Base-by-base conservation (phyloP, 2,797 vertebrate species). In the Dipus sagitta region DNA sequence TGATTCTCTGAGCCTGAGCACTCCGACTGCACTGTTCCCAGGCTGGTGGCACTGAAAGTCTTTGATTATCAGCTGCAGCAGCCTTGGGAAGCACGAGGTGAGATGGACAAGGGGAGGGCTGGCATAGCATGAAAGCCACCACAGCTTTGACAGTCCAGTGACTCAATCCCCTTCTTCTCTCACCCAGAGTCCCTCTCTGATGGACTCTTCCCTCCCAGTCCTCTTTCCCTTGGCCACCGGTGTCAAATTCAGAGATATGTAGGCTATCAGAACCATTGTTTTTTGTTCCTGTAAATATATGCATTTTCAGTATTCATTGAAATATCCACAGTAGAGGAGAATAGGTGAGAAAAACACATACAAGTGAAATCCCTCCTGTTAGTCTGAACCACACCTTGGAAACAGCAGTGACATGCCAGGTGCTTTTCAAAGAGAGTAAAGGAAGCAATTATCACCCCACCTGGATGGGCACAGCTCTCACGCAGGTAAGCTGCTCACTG, bases 361-460 rank as follows among this genome's bases (percentile, higher is more conserved):
- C 24, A 79, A 11, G 64, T 68, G 60, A 24, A 83, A 76, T 68
- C 71, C 86, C 65, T 91, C 82, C 93, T 74, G 70, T 42, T 5
- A 78, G 80, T 76, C 85, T 78, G 71, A 81, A 70, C 12, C 52
- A 80, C 76, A 81, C 78, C 87, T 94, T 3, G 94, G 83, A 88
- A 83, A 88, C 62, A 83, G 80, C 65, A 64, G 80, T 32, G 71
- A 90, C 64, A 38, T 81, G 90, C 70, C 91, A 95, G 83, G 91
- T 92, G 78, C 85, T 68, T 65, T 93, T 60, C 58, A 32, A 92
- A 84, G 58, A 85, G 60, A 54, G 90, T 64, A 86, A n/a, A 82
- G 75, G 71, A 91, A 95, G 94, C 93, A 95, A 94, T 95, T 91
- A 94, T 77, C 90, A 32, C 85, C 71, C 62, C 81, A 72, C 91